Base-by-base conservation (phyloP, 2,888 invertebrate genomes). In the Platycheirus albimanus region DNA sequence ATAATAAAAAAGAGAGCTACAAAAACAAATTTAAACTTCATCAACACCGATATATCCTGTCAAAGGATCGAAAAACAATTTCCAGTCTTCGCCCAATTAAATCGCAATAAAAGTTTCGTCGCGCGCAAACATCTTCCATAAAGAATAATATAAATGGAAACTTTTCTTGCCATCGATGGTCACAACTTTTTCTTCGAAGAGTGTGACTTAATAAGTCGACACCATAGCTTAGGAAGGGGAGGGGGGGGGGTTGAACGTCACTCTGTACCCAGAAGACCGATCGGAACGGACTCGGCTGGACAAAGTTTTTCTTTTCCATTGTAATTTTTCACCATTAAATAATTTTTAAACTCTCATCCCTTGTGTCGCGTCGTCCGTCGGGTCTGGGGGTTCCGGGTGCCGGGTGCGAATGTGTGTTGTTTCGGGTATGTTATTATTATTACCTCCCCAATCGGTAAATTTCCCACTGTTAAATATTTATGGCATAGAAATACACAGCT, bases 381-480 rank as follows among this genome's bases (percentile, higher is more conserved):
- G 28, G n/a, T n/a, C n/a, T n/a, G n/a, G n/a, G n/a, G n/a, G n/a
- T n/a, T n/a, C n/a, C n/a, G n/a, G n/a, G n/a, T n/a, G n/a, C n/a
- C n/a, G n/a, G n/a, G n/a, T n/a, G n/a, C n/a, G n/a, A n/a, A 4
- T 11, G 43, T 38, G 38, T 38, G 38, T 56, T 8, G 10, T 56
- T 28, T 24, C 3, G 17, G 17, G 45, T 43, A 20, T 51, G 24
- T 66, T 61, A 61, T 30, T 75, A 76, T 86, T 87, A 86, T 87
- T 87, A 87, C 85, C 85, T 74, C 83, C 74, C 77, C 86, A 86
- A 87, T 86, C 86, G 86, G 86, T 86, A 86, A 87, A 87, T 86
- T 87, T 88, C 86, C 79, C 87, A 87, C 86, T 86, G 85, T 87
- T 87, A 87, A 87, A 87, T 86, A 88, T 87, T 87, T 87, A 87